Evolutionary conservation across 2,113 vertebrate genomes (phyloP), one percentile per base, ranked within the genome.

Genomic region (Paramisgurnus dabryanus): DNA sequence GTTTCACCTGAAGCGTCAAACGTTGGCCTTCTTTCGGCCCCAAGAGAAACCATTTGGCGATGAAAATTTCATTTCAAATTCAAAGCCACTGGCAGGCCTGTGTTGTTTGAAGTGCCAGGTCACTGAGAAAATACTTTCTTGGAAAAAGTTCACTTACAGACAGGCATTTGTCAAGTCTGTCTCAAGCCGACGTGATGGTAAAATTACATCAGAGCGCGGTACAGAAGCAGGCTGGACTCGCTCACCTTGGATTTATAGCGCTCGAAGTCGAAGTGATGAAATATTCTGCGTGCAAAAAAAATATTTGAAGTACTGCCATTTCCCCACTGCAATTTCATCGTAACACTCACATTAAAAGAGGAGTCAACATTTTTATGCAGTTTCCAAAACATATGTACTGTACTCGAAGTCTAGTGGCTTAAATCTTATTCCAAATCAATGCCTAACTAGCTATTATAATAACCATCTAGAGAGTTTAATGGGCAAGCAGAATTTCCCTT

Each of bases 341-440:
- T 63, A 45, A 76, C 60, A 40, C 73, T 64, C 60, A 76, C 49
- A 58, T 76, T 34, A 34, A 18, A 6, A 76, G 73, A 76, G 73
- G n/a, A 17, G 45, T 76, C 73, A 45, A n/a, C n/a, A 8, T 41
- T 74, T 74, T 22, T 57, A 47, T 15, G 17, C 15, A 61, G 8
- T 76, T 39, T 65, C 65, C 18, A 76, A 76, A 76, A 5, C 45
- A 76, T 61, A 74, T 57, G 61, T 34, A 34, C 3, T 34, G 27
- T 61, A 47, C 72, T 74, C 10, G 10, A 76, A 7, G 18, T n/a
- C 22, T 17, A 76, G 60, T n/a, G 73, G 13, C 22, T 27, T 10
- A 13, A 27, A 45, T 45, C 7, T 41, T 34, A 65, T 50, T 22
- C 13, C 45, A 43, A 76, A 50, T 64, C 12, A 5, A 7, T 76